Evolutionary conservation across 2,113 vertebrate species (phyloP), one percentile per base, ranked within the genome.

Genomic region (Ophiodon elongatus): DNA sequence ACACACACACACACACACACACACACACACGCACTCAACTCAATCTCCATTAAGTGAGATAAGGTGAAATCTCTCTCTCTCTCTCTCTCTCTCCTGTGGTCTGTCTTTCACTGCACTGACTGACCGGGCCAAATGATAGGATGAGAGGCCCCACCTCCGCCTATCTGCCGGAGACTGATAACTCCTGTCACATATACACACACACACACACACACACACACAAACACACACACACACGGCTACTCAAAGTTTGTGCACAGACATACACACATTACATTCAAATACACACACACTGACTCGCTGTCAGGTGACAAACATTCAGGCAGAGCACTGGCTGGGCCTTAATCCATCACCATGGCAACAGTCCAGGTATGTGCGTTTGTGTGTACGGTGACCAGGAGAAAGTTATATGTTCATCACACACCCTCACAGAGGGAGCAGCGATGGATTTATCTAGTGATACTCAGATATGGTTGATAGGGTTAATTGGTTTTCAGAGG

Each of bases 401-500:
- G 65, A 76, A 78, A 84, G 66, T 73, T 82, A 64, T 50, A 68
- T 60, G 57, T 78, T 83, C 79, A 69, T 91, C 80, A 77, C 35
- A 33, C 85, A 62, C 62, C 29, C 45, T n/a, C 85, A 59, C 74
- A 31, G 76, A 39, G 59, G 71, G 79, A 72, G 79, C 68, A 27
- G 70, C 76, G 57, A 85, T 86, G 74, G 85, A 89, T 86, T 91
- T 92, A 91, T 93, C 89, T 80, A 76, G 68, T 66, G 91, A 93
- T 93, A 63, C 89, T 87, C 90, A 73, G 88, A 89, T 94, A 76
- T 76, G 86, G 84, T 80, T 87, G 88, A 92, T 92, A 73, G 87
- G 92, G 93, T 94, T 95, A 94, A 94, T 93, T 94, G 93, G 84
- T 85, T 94, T 93, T 92, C 83, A 78, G 80, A 84, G 91, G 90